These are phyloP conservation scores for Gibbula magus DNA, from an alignment of 2,888 invertebrate species.

Conservation along the genomic window DNA sequence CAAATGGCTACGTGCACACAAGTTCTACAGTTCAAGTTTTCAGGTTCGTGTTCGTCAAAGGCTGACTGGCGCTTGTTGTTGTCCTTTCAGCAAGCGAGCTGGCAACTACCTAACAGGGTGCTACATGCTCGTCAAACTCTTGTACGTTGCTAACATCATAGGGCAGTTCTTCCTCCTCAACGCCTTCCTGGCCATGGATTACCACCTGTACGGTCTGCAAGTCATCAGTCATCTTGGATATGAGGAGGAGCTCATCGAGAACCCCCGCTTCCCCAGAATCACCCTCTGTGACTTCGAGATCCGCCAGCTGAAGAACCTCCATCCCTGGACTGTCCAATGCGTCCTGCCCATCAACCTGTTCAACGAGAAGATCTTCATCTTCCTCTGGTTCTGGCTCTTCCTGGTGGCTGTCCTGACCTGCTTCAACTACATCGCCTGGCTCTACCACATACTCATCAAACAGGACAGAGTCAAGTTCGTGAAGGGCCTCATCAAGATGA, in stretches of 20 bases:
- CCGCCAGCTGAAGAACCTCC: constrained; percentile 59
- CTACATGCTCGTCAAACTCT: constrained; percentile 66
- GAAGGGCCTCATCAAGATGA: constrained; percentile 62
- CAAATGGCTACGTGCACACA: constrained; percentile 62
- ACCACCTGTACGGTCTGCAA: constrained; percentile 65
- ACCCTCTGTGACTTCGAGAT: constrained; percentile 63
- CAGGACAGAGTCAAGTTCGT: constrained; percentile 54
- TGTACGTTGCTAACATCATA: constrained; percentile 69
- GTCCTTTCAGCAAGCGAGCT: constrained; percentile 64
- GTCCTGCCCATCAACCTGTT: constrained; percentile 64
- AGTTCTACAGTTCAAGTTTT: constrained; percentile 60
- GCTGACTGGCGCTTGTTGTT: constrained; percentile 55
- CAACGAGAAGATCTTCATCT: constrained; percentile 67
- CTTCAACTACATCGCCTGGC: constrained; percentile 58
- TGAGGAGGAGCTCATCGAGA: constrained; percentile 53
- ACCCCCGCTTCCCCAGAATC: constrained; percentile 58
- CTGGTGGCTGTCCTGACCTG: constrained; percentile 54
- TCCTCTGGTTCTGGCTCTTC: constrained; percentile 67
- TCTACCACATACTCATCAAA: constrained; percentile 54
- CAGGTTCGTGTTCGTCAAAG: constrained; percentile 56
- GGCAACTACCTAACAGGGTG: constrained; percentile 68
- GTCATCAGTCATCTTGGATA: constrained; percentile 53
- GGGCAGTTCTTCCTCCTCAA: constrained; percentile 71
- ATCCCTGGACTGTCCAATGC: constrained; percentile 61
- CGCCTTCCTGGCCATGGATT: constrained; percentile 66